Percentiles rank a stretch among this genome's conserved stretches.
Conservation (phyloP, 2,797 vertebrate genomes). For the Gymnopithys bicolor region DNA sequence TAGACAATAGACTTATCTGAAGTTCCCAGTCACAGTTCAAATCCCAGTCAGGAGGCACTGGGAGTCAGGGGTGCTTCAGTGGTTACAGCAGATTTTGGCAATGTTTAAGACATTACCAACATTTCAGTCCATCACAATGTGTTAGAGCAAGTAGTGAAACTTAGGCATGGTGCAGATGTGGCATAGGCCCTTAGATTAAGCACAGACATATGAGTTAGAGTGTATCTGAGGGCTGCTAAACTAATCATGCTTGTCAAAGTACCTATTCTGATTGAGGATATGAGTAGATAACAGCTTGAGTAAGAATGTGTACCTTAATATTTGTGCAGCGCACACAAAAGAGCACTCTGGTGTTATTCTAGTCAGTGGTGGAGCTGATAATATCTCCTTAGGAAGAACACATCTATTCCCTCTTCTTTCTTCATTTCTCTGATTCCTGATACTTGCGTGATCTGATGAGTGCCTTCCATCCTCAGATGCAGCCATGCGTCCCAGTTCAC, state of each 20-base stretch:
- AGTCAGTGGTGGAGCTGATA: neutral
- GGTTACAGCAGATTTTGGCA: no score
- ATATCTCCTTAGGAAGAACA: neutral
- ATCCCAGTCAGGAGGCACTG: no score
- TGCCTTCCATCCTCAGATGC: neutral
- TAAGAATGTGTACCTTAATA: neutral
- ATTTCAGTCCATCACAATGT: neutral
- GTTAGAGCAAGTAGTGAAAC: neutral
- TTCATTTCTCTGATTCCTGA: neutral
- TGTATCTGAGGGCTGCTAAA: neutral
- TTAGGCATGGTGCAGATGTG: neutral
- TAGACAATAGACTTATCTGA: no score
- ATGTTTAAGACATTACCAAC: no score
- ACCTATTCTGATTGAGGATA: neutral
- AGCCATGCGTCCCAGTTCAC: neutral
- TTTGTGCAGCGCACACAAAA: neutral
- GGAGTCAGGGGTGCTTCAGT: no score
- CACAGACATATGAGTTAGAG: neutral
- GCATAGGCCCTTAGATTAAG: neutral
- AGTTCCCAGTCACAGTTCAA: no score
- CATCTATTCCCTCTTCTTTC: neutral
- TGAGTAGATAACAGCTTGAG: neutral
- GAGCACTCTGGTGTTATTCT: neutral
- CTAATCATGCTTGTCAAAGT: neutral
- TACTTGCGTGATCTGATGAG: neutral